Evolutionary conservation across 1,140 invertebrate species (phyloP), one percentile per base, ranked within the genome.

Genomic region (Pseudobourletiella spinata): DNA sequence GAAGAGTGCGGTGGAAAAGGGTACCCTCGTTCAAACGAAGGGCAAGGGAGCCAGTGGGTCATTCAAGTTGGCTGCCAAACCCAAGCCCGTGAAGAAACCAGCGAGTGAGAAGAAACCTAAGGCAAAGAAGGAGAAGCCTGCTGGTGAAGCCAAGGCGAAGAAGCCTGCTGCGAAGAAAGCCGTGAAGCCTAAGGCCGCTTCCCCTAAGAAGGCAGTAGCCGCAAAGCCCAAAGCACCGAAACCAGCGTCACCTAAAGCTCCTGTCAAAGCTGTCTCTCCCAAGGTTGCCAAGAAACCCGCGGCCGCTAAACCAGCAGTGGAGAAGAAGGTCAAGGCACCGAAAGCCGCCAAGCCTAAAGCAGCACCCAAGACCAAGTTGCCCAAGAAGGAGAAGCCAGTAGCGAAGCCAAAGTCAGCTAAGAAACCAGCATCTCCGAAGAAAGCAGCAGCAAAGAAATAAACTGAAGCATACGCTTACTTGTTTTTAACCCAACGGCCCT

Each of bases 1-100:
- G 65, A 83, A 81, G 71, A 73, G 71, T 52, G 58, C 64, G 16
- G 72, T 74, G 18, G 65, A 46, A 11, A 59, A 64, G 20, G 70
- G 70, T 42, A 59, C 43, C 1, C 54, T 74, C 1, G 63, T 71
- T 0, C 72, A 73, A 59, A 66, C 71, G 32, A 73, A 73, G 44
- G 73, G 73, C 8, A 70, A 66, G 24, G 72, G 72, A 54, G 72
- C 72, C n/a, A 63, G 61, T 61, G 72, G 72, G 14, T 72, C 70
- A 2, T 74, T 73, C 69, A 67, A 72, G 46, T 52, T 73, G 32
- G 51, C 65, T 14, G 61, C 52, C 16, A 67, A 68, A 43, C 60
- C 62, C 4, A 70, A 72, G 48, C 62, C 66, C 24, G 63, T 54
- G 16, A 64, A 64, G 64, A 72, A 60, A 61, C 63, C 61, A 1